A percentile compares a stretch with the other conserved stretches of the same genome.
phyloP scores from a whole-genome alignment of 2,888 invertebrate species.

The Lissonota sp. region DNA sequence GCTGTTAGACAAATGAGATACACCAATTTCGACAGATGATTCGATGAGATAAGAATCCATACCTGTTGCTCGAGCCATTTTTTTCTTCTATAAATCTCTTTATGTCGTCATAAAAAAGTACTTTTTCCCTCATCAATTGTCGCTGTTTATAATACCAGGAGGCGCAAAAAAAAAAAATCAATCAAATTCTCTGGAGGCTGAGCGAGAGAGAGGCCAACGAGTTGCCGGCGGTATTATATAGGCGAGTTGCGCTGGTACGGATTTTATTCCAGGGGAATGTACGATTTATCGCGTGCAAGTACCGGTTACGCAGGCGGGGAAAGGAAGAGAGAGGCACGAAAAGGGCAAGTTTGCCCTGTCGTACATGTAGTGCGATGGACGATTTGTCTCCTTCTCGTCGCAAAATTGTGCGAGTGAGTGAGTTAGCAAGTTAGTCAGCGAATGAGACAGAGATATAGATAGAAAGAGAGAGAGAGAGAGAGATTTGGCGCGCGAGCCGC shows the following conservation, averaged over 20 bases:
- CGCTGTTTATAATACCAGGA: constrained; percentile 21
- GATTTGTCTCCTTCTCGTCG: constrained; percentile 56
- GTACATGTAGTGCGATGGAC: constrained; percentile 46
- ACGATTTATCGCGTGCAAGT: constrained; percentile 54
- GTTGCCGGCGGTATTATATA: constrained; percentile 12
- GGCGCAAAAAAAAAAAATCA: constrained; percentile 51
- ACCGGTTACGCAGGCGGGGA: constrained; percentile 41
- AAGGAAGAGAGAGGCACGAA: background rate
- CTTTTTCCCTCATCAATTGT: background rate
- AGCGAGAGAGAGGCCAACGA: background rate
- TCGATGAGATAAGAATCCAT: constrained; percentile 10
- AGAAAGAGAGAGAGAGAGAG: constrained; percentile 33
- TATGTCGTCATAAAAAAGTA: background rate
- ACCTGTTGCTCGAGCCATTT: constrained; percentile 44
- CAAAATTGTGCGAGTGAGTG: background rate
- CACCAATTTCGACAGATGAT: background rate
- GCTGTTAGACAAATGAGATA: too few species aligned
- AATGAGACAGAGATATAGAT: constrained; percentile 4
- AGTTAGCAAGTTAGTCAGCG: background rate
- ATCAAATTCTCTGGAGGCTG: constrained; percentile 6
- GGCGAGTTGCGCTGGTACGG: constrained; percentile 33
- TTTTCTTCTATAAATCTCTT: constrained; percentile 26
- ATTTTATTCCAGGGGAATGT: constrained; percentile 59
- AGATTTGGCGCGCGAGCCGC: constrained; percentile 46
- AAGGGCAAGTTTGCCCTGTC: constrained; percentile 25